Conservation (phyloP, 37 sponge, comb jelly and placozoan genomes). For the Chondrosia reniformis region DNA sequence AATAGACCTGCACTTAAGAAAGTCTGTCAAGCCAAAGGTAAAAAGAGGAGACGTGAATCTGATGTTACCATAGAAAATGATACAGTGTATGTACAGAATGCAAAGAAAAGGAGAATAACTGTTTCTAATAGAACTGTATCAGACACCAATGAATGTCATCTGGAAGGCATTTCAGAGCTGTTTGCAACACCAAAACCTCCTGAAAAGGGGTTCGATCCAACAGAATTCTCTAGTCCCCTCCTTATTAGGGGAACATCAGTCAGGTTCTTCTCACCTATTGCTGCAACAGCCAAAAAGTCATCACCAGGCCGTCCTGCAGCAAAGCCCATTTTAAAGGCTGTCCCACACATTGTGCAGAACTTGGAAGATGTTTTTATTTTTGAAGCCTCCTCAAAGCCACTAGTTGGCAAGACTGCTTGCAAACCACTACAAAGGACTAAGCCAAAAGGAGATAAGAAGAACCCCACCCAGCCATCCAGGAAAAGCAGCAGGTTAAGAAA, state of each 20-base stretch:
- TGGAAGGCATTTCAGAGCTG: conserved; percentile 16
- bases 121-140: neutral
- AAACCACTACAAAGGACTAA: no score
- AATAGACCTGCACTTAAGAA: neutral
- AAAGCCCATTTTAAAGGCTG: conserved; percentile 2
- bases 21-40: neutral
- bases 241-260: neutral
- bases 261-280: conserved; percentile 43
- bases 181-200: conserved; percentile 35
- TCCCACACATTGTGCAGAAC: no score
- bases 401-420: no score
- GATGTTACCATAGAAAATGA: neutral
- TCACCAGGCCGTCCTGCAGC: neutral
- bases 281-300: conserved; percentile 36
- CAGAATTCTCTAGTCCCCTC: conserved; percentile 7
- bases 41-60: neutral
- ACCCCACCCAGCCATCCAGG: no score
- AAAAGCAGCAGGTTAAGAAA: no score
- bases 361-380: no score
- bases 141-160: neutral
- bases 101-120: conserved; percentile 3
- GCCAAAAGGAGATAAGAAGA: no score
- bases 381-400: no score
- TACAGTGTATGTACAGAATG: neutral
- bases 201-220: conserved; percentile 5